Base-by-base conservation (phyloP, 2,888 invertebrate genomes). In the Maniola hyperantus region DNA sequence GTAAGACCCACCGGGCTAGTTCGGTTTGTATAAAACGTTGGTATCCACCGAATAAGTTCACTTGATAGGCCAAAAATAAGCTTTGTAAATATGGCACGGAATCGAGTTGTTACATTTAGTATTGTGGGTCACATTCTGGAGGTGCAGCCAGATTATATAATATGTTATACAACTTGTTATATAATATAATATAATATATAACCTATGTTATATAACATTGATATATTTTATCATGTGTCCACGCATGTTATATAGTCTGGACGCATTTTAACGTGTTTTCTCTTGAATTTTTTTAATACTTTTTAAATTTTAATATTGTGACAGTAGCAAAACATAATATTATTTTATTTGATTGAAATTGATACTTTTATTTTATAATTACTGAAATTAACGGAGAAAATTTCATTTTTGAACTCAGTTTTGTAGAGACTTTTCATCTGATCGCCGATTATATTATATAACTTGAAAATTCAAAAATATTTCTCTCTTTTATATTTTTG, bases 1-100 rank as follows among this genome's bases (percentile, higher is more conserved):
- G 90, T 90, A 88, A 71, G 76, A 82, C 89, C 91, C 91, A 91
- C 91, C 91, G 90, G 85, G 76, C 80, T 88, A 83, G 83, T 77
- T 83, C 84, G 80, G 79, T 79, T 39, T 84, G 83, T 83, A 78
- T 76, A 78, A 75, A 79, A 75, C 76, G 76, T 74, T 58, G 68
- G 64, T 63, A 73, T 78, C 81, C 84, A 89, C 89, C 88, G 90
- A 87, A 79, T 84, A 81, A 77, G 77, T 80, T 84, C 81, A 87
- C 80, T 82, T 87, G 82, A 83, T 81, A 84, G 85, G 88, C 89
- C 89, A 91, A 91, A 90, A 70, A 70, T 84, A 20, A 87, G 88
- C 88, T 89, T 88, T 90, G 90, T 90, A 89, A 71, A 90, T 90
- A 75, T 72, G 83, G 84, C 85, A 78, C 46, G 66, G 65, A 74